These are phyloP conservation scores for Oryzias celebensis DNA, from an alignment of 2,113 vertebrate genomes.

Conservation along the genomic window DNA sequence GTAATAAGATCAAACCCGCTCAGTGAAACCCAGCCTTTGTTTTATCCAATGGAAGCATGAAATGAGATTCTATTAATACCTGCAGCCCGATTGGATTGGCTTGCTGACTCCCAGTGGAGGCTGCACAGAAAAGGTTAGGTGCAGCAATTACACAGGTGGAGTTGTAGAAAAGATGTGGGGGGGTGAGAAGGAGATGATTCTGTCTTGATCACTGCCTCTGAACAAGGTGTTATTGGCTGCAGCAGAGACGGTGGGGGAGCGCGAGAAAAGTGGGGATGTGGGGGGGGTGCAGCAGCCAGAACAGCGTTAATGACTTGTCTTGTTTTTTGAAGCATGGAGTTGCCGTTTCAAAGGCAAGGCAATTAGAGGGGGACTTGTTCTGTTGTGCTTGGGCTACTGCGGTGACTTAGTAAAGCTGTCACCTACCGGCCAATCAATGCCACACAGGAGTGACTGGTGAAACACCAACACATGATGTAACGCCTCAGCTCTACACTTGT, in stretches of 20 bases:
- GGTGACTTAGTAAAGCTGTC: conserved; percentile 56
- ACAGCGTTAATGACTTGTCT: conserved; percentile 71
- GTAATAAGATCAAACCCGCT: conserved; percentile 77
- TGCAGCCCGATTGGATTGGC: conserved; percentile 70
- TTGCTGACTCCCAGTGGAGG: conserved; percentile 72
- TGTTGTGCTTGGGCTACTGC: conserved; percentile 49
- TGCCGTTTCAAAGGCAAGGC: conserved; percentile 64
- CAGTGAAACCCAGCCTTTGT: conserved; percentile 78
- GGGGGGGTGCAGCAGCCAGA: conserved; percentile 56
- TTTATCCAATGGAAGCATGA: conserved; percentile 77
- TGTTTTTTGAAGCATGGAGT: conserved; percentile 69
- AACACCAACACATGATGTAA: conserved; percentile 10
- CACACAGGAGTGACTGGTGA: conserved; percentile 25
- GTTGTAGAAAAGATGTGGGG: conserved; percentile 64
- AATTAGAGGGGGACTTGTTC: conserved; percentile 69
- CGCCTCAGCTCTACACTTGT: not conserved
- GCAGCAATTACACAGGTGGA: conserved; percentile 82
- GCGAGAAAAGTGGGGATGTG: conserved; percentile 5
- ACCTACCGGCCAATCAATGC: conserved; percentile 49
- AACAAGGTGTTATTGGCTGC: conserved; percentile 74
- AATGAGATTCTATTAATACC: conserved; percentile 83
- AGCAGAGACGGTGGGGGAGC: conserved; percentile 17
- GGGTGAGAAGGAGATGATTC: conserved; percentile 70
- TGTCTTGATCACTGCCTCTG: conserved; percentile 69
- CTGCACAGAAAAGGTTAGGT: conserved; percentile 81